A percentile compares a stretch with the other conserved stretches of the same genome.
Conservation (phyloP, 2,888 invertebrate genomes). For the Eugnorisma glareosa region DNA sequence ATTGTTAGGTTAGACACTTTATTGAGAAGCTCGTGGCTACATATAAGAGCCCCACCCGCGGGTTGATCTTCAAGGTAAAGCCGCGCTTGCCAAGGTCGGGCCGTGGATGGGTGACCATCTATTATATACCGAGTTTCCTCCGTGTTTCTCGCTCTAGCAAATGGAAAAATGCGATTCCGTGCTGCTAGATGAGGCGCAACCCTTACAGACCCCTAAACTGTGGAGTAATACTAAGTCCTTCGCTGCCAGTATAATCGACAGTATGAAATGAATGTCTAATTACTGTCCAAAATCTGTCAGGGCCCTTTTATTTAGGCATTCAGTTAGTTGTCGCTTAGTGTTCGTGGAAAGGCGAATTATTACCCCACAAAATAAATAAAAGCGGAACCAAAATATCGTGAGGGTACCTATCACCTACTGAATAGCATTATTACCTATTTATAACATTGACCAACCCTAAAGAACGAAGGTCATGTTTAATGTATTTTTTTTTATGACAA, state of each 20-base stretch:
- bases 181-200: too few relatives aligned
- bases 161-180: too few relatives aligned
- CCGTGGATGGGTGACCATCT: neutral
- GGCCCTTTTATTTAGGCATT: neutral
- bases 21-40: neutral
- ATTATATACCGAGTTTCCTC: neutral
- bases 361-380: neutral
- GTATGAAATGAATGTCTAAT: neutral
- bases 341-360: neutral
- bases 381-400: neutral
- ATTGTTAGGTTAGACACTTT: neutral
- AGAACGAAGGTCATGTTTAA: neutral
- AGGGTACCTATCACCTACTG: too few relatives aligned
- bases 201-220: too few relatives aligned
- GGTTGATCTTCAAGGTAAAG: neutral
- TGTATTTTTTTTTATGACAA: slow-evolving; percentile 5
- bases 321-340: neutral
- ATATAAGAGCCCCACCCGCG: neutral
- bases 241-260: neutral
- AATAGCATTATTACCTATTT: neutral
- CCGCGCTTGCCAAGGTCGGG: neutral
- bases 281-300: neutral
- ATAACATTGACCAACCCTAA: slow-evolving; percentile 15
- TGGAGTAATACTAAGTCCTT: neutral
- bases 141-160: too few relatives aligned